These are phyloP conservation scores for Micromys minutus DNA, from an alignment of 2,113 vertebrate species.

Conservation along the genomic window DNA sequence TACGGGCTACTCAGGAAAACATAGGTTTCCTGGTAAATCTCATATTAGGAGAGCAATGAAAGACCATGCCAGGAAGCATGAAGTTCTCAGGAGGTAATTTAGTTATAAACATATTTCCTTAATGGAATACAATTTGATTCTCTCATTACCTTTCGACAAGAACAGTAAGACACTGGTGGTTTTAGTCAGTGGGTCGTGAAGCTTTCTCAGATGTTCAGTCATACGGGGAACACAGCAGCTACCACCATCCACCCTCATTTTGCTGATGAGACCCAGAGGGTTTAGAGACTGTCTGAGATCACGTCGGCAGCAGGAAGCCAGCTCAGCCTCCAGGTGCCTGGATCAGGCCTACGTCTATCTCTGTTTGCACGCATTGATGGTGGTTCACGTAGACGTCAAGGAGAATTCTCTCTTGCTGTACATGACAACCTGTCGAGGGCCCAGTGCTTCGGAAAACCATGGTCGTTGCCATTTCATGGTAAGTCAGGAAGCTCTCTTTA, in stretches of 20 bases:
- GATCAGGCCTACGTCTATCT: not conserved
- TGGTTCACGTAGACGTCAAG: not conserved
- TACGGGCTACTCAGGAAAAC: slow-evolving; percentile 46
- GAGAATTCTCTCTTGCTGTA: slow-evolving; percentile 47
- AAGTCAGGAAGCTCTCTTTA: slow-evolving; percentile 69
- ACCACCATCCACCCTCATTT: slow-evolving; percentile 46
- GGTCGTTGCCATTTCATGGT: not conserved
- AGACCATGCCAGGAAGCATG: slow-evolving; percentile 74
- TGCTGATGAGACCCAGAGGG: slow-evolving; percentile 8
- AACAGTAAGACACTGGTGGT: slow-evolving; percentile 59
- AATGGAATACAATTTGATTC: slow-evolving; percentile 73
- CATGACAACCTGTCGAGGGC: not conserved
- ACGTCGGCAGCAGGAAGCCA: not conserved
- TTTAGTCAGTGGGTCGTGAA: slow-evolving; percentile 33
- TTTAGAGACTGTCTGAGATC: not conserved
- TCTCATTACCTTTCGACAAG: slow-evolving; percentile 76
- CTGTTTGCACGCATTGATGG: not conserved
- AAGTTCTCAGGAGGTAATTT: slow-evolving; percentile 77
- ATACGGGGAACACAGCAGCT: not conserved
- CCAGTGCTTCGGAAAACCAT: slow-evolving; percentile 50
- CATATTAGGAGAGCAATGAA: slow-evolving; percentile 68
- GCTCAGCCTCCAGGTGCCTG: not conserved
- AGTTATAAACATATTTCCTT: slow-evolving; percentile 81
- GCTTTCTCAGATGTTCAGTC: slow-evolving; percentile 24
- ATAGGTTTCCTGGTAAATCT: slow-evolving; percentile 68